phyloP scores from a whole-genome alignment of 2,113 vertebrate genomes.

The Platysternon megacephalum region DNA sequence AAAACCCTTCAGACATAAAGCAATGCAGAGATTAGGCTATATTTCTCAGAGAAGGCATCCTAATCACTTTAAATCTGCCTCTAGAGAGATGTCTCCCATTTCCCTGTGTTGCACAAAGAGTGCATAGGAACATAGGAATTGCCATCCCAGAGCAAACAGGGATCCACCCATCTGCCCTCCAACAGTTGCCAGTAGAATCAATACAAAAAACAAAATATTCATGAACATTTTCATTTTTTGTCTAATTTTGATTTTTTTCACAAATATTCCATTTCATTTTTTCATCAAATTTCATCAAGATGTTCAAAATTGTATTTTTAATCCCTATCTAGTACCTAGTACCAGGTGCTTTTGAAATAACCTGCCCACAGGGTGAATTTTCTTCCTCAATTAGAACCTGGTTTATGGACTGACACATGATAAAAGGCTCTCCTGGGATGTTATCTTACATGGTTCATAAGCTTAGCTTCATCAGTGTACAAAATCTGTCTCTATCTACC shows the following conservation, averaged over 20 bases:
- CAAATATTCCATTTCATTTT: not conserved
- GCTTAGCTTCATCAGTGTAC: not conserved
- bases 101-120: not conserved
- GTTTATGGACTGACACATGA: not conserved
- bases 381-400: not conserved
- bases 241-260: not conserved
- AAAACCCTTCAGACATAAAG: not conserved
- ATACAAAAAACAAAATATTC: not conserved
- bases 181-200: not conserved
- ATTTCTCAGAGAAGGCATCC: not conserved
- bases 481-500: not conserved
- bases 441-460: not conserved
- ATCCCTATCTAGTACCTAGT: not conserved
- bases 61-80: not conserved
- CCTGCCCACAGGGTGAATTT: not conserved
- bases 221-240: not conserved
- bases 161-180: not conserved
- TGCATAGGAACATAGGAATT: not conserved
- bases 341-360: not conserved
- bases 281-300: not conserved
- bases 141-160: no score
- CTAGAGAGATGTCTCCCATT: accelerated
- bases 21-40: slow-evolving; percentile 10
- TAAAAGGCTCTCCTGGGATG: not conserved
- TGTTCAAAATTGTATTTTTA: not conserved